These are phyloP conservation scores for Gobio gobio DNA, from an alignment of 2,113 vertebrate genomes.

Conservation along the genomic window DNA sequence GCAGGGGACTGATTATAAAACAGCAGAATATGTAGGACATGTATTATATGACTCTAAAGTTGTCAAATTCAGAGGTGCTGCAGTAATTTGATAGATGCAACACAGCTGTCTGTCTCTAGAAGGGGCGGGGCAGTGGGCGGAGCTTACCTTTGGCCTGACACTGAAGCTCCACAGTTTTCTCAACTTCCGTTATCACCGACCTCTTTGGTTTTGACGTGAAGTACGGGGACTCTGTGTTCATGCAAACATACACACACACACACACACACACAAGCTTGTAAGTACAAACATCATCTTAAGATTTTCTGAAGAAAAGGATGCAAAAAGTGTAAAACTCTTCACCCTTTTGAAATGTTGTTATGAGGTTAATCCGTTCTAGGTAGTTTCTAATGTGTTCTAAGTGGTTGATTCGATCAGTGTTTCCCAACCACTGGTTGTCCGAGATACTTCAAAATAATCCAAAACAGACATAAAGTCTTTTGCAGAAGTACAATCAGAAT, in stretches of 20 bases:
- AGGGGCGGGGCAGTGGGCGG: not conserved
- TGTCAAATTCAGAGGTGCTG: not conserved
- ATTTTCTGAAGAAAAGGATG: not conserved
- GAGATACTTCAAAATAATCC: no score
- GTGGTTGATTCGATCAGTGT: not conserved
- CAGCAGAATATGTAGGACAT: not conserved
- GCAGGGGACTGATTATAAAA: not conserved
- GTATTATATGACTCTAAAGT: constrained; percentile 9
- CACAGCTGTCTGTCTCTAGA: not conserved
- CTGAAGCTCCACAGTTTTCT: constrained; percentile 83
- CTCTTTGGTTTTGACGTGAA: constrained; percentile 81
- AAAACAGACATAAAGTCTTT: no score
- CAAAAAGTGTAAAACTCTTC: not conserved
- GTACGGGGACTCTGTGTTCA: constrained; percentile 80
- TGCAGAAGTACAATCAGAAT: no score
- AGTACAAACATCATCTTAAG: not conserved
- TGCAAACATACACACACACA: not conserved
- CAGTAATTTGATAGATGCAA: constrained; percentile 4
- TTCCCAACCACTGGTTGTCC: no score
- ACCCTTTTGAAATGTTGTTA: not conserved
- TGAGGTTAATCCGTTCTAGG: not conserved
- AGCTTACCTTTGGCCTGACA: constrained; percentile 87
- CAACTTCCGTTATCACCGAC: constrained; percentile 79
- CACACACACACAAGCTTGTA: constrained; percentile 28
- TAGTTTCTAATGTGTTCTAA: not conserved